Percentiles rank a stretch among this genome's conserved stretches.
phyloP scores from a whole-genome alignment of 2,888 invertebrate genomes.

The Homarus gammarus region DNA sequence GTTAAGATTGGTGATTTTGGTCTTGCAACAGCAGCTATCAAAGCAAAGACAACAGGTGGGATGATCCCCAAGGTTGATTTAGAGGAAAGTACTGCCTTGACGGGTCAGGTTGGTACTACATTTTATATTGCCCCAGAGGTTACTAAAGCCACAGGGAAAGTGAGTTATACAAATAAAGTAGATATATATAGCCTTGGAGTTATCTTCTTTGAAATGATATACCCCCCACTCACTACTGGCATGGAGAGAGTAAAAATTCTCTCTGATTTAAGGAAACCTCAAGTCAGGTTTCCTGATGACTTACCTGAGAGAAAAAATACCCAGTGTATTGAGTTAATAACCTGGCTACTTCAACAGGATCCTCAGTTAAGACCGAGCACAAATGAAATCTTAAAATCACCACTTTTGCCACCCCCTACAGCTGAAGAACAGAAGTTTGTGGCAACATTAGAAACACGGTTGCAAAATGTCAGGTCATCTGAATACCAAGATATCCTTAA shows the following conservation, averaged over 20 bases:
- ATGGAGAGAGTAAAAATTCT: constrained; percentile 94
- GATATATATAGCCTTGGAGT: constrained; percentile 93
- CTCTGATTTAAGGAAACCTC: constrained; percentile 85
- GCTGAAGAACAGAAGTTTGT: constrained; percentile 84
- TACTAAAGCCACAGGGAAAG: constrained; percentile 85
- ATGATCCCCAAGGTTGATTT: constrained; percentile 16
- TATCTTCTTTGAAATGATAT: constrained; percentile 97
- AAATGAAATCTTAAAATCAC: constrained; percentile 89
- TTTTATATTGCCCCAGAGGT: constrained; percentile 97
- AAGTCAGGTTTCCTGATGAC: constrained; percentile 86
- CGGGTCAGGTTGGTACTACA: constrained; percentile 87
- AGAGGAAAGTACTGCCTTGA: constrained; percentile 52
- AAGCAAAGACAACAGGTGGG: constrained; percentile 48
- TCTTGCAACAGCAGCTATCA: constrained; percentile 88
- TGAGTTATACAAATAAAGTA: constrained; percentile 83
- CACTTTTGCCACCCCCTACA: constrained; percentile 90
- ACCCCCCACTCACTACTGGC: constrained; percentile 88
- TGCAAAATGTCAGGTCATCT: constrained; percentile 66
- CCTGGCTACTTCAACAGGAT: constrained; percentile 93
- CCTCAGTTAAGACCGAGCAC: constrained; percentile 90
- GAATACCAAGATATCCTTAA: constrained; percentile 70
- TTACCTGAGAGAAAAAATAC: constrained; percentile 83
- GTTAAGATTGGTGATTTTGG: constrained; percentile 99
- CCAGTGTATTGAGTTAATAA: constrained; percentile 83
- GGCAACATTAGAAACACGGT: constrained; percentile 54